Evolutionary conservation across 2,888 invertebrate genomes (phyloP).

Genomic region (Latheticus oryzae): DNA sequence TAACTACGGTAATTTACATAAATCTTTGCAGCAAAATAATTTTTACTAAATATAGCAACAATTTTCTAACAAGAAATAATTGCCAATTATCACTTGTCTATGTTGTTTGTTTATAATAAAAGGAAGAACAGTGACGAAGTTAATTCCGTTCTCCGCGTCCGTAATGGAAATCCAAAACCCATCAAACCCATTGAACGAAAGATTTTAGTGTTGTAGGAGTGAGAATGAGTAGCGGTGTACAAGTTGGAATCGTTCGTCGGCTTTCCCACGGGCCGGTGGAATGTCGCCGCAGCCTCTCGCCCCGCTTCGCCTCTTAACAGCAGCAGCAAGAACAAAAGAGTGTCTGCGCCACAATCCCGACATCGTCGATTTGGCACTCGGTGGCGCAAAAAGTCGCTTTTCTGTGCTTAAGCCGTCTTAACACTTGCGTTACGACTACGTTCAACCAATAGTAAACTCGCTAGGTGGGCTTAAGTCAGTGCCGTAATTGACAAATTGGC

Average conservation of each 20-base stretch:
- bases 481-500: constrained; percentile 78
- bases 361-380: constrained; percentile 55
- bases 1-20: no score
- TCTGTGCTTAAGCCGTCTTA: constrained; percentile 6
- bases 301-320: constrained; percentile 53
- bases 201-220: constrained; percentile 61
- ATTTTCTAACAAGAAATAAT: no score
- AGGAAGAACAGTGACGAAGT: no score
- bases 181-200: no score
- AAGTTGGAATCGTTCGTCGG: constrained; percentile 46
- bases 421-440: constrained; percentile 14
- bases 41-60: no score
- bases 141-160: no score
- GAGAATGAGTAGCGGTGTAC: constrained; percentile 60
- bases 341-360: constrained; percentile 55
- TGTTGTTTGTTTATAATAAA: no score
- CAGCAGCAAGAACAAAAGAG: constrained; percentile 60
- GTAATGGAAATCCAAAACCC: no score
- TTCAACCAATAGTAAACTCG: constrained; percentile 48
- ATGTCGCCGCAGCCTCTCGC: constrained; percentile 59
- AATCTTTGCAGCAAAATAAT: no score
- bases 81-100: no score
- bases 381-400: constrained; percentile 22
- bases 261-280: constrained; percentile 61
- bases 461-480: constrained; percentile 42